Evolutionary conservation across 2,888 invertebrate genomes (phyloP), one percentile per base, ranked within the genome.

Genomic region (Agriopis marginaria): DNA sequence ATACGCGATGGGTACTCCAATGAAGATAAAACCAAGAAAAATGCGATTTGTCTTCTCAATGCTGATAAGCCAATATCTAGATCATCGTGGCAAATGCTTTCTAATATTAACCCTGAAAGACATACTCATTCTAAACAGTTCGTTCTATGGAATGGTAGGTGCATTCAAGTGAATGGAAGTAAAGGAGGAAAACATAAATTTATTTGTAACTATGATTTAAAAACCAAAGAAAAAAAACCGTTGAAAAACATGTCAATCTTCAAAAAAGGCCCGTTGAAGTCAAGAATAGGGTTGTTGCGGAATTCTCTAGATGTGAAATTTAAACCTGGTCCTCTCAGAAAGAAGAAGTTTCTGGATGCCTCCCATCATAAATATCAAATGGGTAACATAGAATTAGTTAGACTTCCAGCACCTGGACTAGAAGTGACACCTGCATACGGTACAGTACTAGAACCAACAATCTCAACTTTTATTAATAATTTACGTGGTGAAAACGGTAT

Each of bases 291-390:
- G 1, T 85, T 91, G 50, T 75, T 92, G 70, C 79, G 82, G 54
- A 85, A 87, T 78, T 91, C 92, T 1, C 79, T 90, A 69, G 79
- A 82, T 69, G 75, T 94, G 11, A 90, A 89, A 77, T 95, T 95
- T 81, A 95, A 92, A 79, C 95, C 96, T 4, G 96, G 95, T 0
- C 96, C 96, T 5, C 82, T 96, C 56, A 84, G 87, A 63, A 94
- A 87, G 79, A 95, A 95, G 84, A 83, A 79, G 60, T 68, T 80
- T 63, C 85, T 95, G 40, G 95, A 93, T 74, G 78, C 88, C 72
- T 91, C 94, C 42, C 84, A 88, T 72, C 90, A 92, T 77, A 91
- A 89, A 77, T 86, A 87, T 76, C 86, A 90, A 51, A 83, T 92
- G 72, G 95, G 95, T 76, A 82, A 88, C 66, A 89, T 91, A 44